Evolutionary conservation across 2,888 invertebrate species (phyloP).

Genomic region (Diarsia brunnea): DNA sequence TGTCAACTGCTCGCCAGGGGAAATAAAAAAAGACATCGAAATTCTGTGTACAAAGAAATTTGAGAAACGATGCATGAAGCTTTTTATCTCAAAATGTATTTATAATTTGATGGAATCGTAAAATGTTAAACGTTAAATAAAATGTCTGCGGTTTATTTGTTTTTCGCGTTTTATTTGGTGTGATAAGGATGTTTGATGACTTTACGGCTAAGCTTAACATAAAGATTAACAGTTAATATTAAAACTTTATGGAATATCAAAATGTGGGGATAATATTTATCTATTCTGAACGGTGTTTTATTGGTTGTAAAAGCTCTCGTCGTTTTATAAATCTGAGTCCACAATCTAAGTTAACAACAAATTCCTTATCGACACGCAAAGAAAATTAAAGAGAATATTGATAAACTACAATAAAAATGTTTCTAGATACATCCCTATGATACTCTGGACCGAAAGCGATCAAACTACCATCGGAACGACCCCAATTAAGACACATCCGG

Average conservation of each 20-base stretch:
- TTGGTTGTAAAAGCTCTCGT: not conserved
- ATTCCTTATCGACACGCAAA: not conserved
- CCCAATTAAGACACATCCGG: slow-evolving; percentile 30
- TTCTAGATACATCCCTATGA: not conserved
- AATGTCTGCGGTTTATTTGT: slow-evolving; percentile 59
- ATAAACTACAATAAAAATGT: not conserved
- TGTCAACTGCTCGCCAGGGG: slow-evolving; percentile 22
- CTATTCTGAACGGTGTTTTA: slow-evolving; percentile 17
- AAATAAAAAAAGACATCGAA: slow-evolving; percentile 16
- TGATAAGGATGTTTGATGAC: slow-evolving; percentile 52
- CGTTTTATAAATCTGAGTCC: not conserved
- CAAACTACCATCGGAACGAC: slow-evolving; percentile 22
- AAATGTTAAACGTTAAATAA: slow-evolving; percentile 59
- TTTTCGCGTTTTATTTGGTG: slow-evolving; percentile 51
- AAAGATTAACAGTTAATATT: slow-evolving; percentile 44
- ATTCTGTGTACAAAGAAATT: slow-evolving; percentile 14
- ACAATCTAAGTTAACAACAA: not conserved
- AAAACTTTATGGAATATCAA: slow-evolving; percentile 38
- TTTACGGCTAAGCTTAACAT: slow-evolving; percentile 38
- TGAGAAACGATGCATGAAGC: slow-evolving; percentile 15
- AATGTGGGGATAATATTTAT: slow-evolving; percentile 18
- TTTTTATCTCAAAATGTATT: slow-evolving; percentile 56
- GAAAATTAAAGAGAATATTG: not conserved
- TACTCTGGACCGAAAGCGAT: slow-evolving; percentile 15
- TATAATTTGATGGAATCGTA: slow-evolving; percentile 70